Percentiles rank a stretch among this genome's conserved stretches.
phyloP scores from a whole-genome alignment of 2,888 invertebrate species.

The Malacosoma neustria region DNA sequence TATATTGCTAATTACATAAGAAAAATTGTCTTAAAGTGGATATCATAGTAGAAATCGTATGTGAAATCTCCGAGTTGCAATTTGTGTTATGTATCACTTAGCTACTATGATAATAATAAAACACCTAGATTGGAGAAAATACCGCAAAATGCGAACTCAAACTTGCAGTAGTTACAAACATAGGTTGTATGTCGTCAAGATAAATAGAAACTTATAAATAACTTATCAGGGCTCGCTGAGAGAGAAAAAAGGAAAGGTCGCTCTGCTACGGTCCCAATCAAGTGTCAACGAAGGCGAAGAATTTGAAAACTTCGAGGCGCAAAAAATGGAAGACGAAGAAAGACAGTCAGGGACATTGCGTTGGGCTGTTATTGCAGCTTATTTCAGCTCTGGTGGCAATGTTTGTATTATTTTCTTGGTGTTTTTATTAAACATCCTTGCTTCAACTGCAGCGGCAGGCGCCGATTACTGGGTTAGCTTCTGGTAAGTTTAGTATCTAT shows the following conservation, averaged over 20 bases:
- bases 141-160: no score
- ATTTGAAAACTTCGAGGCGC: conserved; percentile 43
- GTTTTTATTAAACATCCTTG: conserved; percentile 43
- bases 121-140: no score
- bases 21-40: no score
- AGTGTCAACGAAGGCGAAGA: conserved; percentile 38
- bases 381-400: conserved; percentile 51
- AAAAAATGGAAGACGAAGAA: conserved; percentile 51
- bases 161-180: no score
- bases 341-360: conserved; percentile 50
- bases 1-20: no score
- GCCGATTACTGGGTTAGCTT: conserved; percentile 82
- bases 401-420: conserved; percentile 40
- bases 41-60: no score
- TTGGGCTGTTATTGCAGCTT: conserved; percentile 49
- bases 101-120: no score
- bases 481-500: conserved; percentile 70
- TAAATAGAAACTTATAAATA: no score
- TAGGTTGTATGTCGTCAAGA: no score
- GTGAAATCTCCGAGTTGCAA: no score
- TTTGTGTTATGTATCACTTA: no score
- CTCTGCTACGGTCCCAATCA: conserved; percentile 18
- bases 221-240: background rate
- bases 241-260: conserved; percentile 24
- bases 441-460: conserved; percentile 76